A percentile compares a stretch with the other conserved stretches of the same genome.
These are phyloP conservation scores for Orussus abietinus DNA, from an alignment of 1,140 invertebrate genomes.

Conservation along the genomic window DNA sequence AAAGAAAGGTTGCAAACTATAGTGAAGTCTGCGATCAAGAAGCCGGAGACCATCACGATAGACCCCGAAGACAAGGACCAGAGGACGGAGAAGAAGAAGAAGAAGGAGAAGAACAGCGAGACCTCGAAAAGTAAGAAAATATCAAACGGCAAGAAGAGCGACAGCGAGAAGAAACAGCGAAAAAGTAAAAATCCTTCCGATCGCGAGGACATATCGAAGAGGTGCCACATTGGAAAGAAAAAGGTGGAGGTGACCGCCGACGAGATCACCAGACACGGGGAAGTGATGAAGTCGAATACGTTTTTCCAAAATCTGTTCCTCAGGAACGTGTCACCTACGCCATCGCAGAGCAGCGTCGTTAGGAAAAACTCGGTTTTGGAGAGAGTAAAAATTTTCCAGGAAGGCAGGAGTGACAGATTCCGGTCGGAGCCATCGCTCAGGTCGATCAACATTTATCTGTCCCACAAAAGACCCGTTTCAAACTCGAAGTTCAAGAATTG, in stretches of 20 bases:
- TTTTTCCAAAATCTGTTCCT: constrained; percentile 72
- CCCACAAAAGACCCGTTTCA: constrained; percentile 66
- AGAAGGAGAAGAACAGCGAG: constrained; percentile 26
- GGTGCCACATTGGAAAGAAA: constrained; percentile 7
- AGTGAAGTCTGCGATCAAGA: constrained; percentile 22
- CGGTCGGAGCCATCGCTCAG: constrained; percentile 57
- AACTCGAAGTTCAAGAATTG: constrained; percentile 67
- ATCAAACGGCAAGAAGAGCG: constrained; percentile 18
- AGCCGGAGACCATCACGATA: constrained; percentile 27
- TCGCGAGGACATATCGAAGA: constrained; percentile 24
- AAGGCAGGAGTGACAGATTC: constrained; percentile 41
- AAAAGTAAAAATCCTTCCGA: constrained; percentile 19
- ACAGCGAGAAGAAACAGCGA: constrained; percentile 26
- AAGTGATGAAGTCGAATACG: constrained; percentile 57
- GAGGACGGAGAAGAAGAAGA: constrained; percentile 35
- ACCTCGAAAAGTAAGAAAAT: constrained; percentile 18
- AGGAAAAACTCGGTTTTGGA: constrained; percentile 59
- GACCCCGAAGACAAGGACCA: constrained; percentile 21
- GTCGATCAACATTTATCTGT: constrained; percentile 61
- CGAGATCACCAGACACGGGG: constrained; percentile 55
- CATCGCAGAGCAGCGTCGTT: constrained; percentile 36
- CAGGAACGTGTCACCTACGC: constrained; percentile 42
- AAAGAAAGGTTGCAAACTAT: constrained; percentile 31
- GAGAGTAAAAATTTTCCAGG: constrained; percentile 62
- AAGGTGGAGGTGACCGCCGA: constrained; percentile 42